Conservation (phyloP, 2,888 invertebrate species). For the Dichetophora obliterata region DNA sequence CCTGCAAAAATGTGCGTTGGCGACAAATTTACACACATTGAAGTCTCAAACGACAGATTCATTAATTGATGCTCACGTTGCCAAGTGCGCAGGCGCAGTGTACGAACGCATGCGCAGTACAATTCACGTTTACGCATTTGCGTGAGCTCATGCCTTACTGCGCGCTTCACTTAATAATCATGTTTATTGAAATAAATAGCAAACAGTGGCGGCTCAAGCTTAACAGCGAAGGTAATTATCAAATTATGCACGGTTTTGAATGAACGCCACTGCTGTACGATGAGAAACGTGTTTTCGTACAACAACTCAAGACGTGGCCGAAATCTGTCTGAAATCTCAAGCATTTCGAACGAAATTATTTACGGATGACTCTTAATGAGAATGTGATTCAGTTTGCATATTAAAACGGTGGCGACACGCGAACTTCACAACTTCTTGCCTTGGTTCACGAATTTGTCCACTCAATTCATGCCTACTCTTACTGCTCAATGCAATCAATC, state of each 20-base stretch:
- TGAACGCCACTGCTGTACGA: neutral
- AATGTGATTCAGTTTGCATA: constrained; percentile 19
- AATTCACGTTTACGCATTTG: neutral
- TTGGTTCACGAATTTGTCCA: neutral
- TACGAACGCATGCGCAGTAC: constrained; percentile 1
- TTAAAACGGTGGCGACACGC: constrained; percentile 20
- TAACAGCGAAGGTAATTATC: neutral
- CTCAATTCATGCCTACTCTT: neutral
- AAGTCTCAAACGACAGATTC: constrained; percentile 61
- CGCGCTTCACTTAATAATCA: neutral
- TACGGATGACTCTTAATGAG: neutral
- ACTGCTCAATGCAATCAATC: neutral
- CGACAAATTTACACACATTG: constrained; percentile 64
- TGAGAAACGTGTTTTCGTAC: neutral
- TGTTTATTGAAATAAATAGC: neutral
- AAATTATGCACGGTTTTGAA: neutral
- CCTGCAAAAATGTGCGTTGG: constrained; percentile 50
- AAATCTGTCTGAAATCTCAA: constrained; percentile 11
- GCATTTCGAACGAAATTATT: constrained; percentile 8
- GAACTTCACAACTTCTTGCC: neutral
- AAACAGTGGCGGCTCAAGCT: neutral
- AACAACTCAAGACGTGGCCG: neutral
- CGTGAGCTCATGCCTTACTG: constrained; percentile 24
- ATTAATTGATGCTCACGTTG: constrained; percentile 64
- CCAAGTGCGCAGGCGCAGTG: constrained; percentile 35